Conservation (phyloP, 2,113 vertebrate species). For the Carlito syrichta region DNA sequence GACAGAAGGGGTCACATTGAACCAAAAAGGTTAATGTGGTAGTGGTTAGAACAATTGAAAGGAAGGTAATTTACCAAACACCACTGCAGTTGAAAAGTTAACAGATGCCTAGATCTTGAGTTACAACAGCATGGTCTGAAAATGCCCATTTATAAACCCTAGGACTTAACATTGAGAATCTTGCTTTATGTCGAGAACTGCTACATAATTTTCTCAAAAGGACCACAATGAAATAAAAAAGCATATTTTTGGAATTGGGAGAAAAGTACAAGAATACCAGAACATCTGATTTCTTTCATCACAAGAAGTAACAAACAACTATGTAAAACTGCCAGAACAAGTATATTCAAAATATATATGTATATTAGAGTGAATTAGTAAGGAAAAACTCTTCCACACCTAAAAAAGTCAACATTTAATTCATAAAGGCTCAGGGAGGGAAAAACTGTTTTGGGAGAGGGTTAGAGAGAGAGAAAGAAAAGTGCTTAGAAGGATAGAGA, state of each 20-base stretch:
- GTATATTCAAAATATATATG: conserved; percentile 44
- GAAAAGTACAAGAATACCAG: not conserved
- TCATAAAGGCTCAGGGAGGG: not conserved
- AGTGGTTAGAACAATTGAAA: not conserved
- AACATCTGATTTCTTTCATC: conserved; percentile 21
- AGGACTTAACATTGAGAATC: not conserved
- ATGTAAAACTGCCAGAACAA: conserved; percentile 30
- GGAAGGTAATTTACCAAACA: not conserved
- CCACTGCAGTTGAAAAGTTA: not conserved
- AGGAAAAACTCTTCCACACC: not conserved
- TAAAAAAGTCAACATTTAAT: not conserved
- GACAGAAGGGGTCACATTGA: not conserved
- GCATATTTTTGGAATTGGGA: not conserved
- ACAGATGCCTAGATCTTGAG: no score
- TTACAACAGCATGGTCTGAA: not conserved
- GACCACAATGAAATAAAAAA: not conserved
- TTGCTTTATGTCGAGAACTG: not conserved
- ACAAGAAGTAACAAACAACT: conserved; percentile 9
- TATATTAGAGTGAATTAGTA: not conserved
- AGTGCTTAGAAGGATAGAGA: not conserved
- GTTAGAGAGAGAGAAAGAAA: not conserved
- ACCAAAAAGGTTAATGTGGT: no score
- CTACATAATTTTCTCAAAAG: not conserved
- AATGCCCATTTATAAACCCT: not conserved
- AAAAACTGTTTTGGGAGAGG: not conserved